Conservation (phyloP, 2,888 invertebrate genomes). For the Heliconius aoede region DNA sequence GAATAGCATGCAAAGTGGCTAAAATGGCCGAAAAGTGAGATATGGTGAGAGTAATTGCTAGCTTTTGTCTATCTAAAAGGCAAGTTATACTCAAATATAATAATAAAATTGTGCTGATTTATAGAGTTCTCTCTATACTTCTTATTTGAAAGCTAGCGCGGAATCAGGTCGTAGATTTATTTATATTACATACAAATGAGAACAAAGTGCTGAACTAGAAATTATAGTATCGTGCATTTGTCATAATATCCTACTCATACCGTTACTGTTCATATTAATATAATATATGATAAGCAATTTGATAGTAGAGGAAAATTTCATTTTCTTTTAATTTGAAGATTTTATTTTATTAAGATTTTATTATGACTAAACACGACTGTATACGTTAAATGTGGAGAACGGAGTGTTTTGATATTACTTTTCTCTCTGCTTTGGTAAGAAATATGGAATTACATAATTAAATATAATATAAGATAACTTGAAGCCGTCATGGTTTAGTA, state of each 20-base stretch:
- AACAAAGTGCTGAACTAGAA: slow-evolving; percentile 8
- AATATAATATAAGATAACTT: no score
- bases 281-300: not conserved
- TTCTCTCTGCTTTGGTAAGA: not conserved
- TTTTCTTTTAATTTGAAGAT: no score
- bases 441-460: no score
- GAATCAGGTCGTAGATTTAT: slow-evolving; percentile 1
- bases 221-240: not conserved
- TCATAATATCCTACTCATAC: slow-evolving; percentile 1
- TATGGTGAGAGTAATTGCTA: not conserved
- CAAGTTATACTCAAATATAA: not conserved
- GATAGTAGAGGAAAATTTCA: not conserved
- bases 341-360: no score
- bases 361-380: no score
- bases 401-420: not conserved
- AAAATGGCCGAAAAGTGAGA: not conserved
- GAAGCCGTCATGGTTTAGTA: no score
- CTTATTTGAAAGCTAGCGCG: not conserved
- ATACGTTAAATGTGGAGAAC: not conserved
- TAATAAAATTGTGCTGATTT: not conserved
- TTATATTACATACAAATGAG: slow-evolving; percentile 18
- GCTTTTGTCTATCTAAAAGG: not conserved
- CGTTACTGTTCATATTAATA: not conserved
- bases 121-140: not conserved
- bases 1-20: no score